Evolutionary conservation across 2,797 vertebrate species (phyloP).

Genomic region (Labroides dimidiatus): DNA sequence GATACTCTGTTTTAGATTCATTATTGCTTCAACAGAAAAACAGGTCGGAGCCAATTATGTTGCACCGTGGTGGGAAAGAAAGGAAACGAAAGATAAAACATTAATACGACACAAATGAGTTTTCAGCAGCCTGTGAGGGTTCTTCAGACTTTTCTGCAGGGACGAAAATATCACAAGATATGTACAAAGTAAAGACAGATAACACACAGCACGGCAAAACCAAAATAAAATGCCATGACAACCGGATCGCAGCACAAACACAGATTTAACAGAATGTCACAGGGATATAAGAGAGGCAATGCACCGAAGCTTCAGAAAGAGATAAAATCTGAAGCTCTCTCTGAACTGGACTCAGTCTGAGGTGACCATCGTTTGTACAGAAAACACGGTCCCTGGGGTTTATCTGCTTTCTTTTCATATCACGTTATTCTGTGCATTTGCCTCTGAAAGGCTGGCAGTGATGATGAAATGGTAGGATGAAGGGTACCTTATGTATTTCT

Average conservation of each 20-base stretch:
- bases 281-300: conserved; percentile 55
- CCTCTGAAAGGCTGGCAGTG: conserved; percentile 34
- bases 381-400: background rate
- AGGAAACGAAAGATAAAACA: conserved; percentile 30
- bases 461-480: conserved; percentile 64
- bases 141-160: conserved; percentile 65
- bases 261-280: conserved; percentile 64
- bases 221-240: conserved; percentile 81
- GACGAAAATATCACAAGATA: conserved; percentile 72
- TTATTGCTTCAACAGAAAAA: conserved; percentile 53
- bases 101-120: conserved; percentile 51
- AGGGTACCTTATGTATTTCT: conserved; percentile 85
- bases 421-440: conserved; percentile 17
- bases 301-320: conserved; percentile 47
- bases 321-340: conserved; percentile 50
- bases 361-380: conserved; percentile 23
- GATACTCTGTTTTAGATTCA: conserved; percentile 38
- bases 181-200: conserved; percentile 63
- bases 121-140: conserved; percentile 51
- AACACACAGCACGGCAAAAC: conserved; percentile 53
- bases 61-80: conserved; percentile 39
- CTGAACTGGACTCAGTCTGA: conserved; percentile 35
- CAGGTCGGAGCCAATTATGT: conserved; percentile 46
- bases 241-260: conserved; percentile 62
- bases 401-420: background rate